These are phyloP conservation scores for Myiotriccus ornatus DNA, from an alignment of 2,797 vertebrate species.

Conservation along the genomic window DNA sequence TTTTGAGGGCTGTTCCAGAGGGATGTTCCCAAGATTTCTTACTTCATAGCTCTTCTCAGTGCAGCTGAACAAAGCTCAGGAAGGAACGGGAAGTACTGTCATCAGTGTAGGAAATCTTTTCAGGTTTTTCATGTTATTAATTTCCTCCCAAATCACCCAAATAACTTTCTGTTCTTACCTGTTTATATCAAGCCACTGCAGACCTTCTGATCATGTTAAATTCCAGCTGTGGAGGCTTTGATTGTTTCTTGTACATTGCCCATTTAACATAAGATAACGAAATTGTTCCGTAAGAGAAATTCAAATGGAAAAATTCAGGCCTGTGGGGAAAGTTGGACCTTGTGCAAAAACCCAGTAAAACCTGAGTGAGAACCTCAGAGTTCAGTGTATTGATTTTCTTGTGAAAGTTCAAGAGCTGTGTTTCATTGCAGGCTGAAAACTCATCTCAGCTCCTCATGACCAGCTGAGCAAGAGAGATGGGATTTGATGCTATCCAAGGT, in stretches of 20 bases:
- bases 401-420: slow-evolving; percentile 3
- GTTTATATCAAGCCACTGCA: neutral
- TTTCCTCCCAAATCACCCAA: neutral
- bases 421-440: slow-evolving; percentile 29
- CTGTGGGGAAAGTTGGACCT: neutral
- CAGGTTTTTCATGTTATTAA: neutral
- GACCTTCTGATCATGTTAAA: neutral
- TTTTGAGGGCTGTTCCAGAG: neutral
- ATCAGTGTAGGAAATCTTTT: neutral
- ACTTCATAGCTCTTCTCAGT: neutral
- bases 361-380: neutral
- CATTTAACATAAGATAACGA: neutral
- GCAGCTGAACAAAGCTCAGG: neutral
- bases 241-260: neutral
- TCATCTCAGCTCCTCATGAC: slow-evolving; percentile 19
- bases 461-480: slow-evolving; percentile 50
- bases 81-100: neutral
- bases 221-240: neutral
- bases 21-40: neutral
- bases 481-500: slow-evolving; percentile 37
- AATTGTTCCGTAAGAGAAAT: neutral
- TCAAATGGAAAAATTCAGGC: neutral
- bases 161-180: neutral
- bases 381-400: slow-evolving; percentile 20
- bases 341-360: neutral